Base-by-base conservation (phyloP, 2,888 invertebrate genomes). In the Scaptomyza tumidula region DNA sequence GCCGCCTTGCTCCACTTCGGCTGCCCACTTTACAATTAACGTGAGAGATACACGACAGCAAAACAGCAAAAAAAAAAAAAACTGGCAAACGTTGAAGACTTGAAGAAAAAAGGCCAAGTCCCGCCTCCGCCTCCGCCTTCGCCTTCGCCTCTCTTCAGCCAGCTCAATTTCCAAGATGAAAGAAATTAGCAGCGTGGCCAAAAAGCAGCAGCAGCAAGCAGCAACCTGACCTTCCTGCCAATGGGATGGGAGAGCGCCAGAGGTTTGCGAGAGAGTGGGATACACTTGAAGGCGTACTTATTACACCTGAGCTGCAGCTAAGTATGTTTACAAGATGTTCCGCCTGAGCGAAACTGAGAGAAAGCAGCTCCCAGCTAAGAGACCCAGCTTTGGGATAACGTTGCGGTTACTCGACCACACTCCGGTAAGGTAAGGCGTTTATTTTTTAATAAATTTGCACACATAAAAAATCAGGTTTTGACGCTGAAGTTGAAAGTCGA, bases 291-390 rank as follows among this genome's bases (percentile, higher is more conserved):
- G 83, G 83, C 66, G 72, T 71, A 84, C 83, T 84, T 84, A 84
- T 84, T 84, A 84, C 83, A 84, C 83, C 83, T 84, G 83, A 84
- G 83, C 88, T 84, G 83, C 83, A 88, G 86, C 86, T 84, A 84
- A 84, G 83, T 84, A 88, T 84, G 83, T 84, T 84, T 84, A 84
- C 83, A 84, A 84, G 83, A 84, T 86, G 83, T 84, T 84, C 62
- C 72, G 75, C 79, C 77, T 71, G 75, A 76, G 77, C 77, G 71
- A 44, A 58, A 46, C 55, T 52, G 55, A 54, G 35, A 37, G 19
- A 50, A n/a, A 49, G 43, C 29, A 49, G 43, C 29, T 39, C 9
- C 46, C 48, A 33, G 56, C 33, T 45, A 29, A 29, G 14, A 48
- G 54, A 44, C 54, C 16, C 59, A 44, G 43, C 35, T 43, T 41